phyloP scores from a whole-genome alignment of 2,113 vertebrate genomes.

The Ailurus styani region DNA sequence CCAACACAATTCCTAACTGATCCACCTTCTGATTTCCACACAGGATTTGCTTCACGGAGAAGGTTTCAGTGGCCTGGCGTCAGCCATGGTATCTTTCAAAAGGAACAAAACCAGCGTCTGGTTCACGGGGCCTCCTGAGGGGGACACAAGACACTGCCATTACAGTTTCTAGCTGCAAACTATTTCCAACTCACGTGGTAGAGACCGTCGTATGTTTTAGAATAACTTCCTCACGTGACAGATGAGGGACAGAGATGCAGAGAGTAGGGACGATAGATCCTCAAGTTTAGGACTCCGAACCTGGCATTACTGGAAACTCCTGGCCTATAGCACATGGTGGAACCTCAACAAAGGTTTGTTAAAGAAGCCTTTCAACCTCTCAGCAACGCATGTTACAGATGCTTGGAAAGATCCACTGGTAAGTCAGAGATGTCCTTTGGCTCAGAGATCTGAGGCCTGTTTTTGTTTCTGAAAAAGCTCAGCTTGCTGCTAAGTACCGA shows the following conservation, averaged over 20 bases:
- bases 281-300: neutral
- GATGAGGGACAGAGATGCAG: neutral
- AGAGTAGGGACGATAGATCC: neutral
- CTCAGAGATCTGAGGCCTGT: neutral
- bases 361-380: neutral
- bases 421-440: neutral
- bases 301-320: neutral
- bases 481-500: neutral
- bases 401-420: neutral
- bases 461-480: neutral
- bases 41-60: neutral
- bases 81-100: neutral
- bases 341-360: neutral
- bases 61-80: neutral
- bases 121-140: neutral
- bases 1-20: neutral
- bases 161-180: neutral
- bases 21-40: neutral
- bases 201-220: neutral
- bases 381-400: neutral
- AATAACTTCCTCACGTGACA: neutral
- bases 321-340: neutral
- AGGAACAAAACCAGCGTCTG: neutral
- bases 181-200: neutral
- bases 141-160: neutral